Evolutionary conservation across 2,888 invertebrate species (phyloP).

Genomic region (Mythimna vitellina): DNA sequence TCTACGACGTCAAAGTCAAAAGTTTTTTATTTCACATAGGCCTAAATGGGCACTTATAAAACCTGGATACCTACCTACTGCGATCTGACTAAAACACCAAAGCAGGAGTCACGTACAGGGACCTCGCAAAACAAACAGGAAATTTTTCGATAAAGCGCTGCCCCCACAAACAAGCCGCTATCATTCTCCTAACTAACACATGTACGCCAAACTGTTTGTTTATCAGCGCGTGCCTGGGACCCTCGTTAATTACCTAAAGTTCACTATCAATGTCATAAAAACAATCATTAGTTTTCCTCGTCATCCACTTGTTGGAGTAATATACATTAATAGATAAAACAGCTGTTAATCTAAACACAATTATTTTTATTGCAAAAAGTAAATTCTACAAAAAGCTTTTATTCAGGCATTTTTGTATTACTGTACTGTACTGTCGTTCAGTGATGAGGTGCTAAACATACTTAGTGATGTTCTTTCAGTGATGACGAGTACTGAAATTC

Average conservation of each 20-base stretch:
- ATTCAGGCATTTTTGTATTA: no score
- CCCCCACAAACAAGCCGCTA: not conserved
- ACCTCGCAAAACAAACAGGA: slow-evolving; percentile 13
- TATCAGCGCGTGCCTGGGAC: not conserved
- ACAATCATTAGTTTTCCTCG: not conserved
- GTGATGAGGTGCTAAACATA: no score
- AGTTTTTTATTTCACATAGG: no score
- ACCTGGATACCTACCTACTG: no score
- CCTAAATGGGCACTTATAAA: no score
- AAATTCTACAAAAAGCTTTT: no score
- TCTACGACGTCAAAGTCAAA: no score
- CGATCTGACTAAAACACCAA: no score
- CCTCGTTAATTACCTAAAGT: not conserved
- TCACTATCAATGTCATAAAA: slow-evolving; percentile 6
- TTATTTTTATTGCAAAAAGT: not conserved
- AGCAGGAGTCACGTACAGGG: not conserved
- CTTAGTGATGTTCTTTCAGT: no score
- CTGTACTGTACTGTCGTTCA: no score
- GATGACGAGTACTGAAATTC: no score
- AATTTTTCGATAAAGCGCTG: not conserved
- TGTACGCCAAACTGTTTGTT: not conserved
- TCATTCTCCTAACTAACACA: not conserved
- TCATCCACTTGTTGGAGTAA: not conserved
- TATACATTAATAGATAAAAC: not conserved
- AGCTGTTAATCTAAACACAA: slow-evolving; percentile 3